Evolutionary conservation across 2,113 vertebrate genomes (phyloP).

Genomic region (Sterna hirundo): DNA sequence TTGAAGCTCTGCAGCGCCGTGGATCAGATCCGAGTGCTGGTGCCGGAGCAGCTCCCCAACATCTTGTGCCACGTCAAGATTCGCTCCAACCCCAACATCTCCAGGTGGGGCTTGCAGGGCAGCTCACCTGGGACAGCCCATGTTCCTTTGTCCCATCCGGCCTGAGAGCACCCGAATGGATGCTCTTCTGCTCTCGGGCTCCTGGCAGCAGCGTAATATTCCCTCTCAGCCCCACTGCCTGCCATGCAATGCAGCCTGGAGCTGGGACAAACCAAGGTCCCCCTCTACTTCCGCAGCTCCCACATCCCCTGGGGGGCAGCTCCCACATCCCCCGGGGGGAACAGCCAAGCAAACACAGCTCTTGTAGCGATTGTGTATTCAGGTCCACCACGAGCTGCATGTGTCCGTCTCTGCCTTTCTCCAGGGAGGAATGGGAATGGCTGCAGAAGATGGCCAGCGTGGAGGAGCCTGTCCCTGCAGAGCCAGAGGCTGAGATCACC

Average conservation of each 20-base stretch:
- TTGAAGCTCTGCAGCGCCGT: conserved; percentile 90
- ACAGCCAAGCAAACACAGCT: background rate
- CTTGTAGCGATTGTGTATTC: rapidly evolving
- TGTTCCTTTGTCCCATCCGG: background rate
- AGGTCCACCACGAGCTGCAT: rapidly evolving
- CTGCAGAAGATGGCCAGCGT: conserved; percentile 79
- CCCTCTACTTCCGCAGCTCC: background rate
- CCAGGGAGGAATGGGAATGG: conserved; percentile 92
- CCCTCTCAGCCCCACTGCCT: background rate
- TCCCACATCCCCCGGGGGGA: background rate
- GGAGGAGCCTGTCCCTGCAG: conserved; percentile 74
- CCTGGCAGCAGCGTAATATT: rapidly evolving
- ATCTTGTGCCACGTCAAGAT: conserved; percentile 89
- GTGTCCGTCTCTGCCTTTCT: background rate
- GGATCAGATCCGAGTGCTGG: conserved; percentile 89
- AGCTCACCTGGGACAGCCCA: background rate
- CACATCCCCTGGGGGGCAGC: background rate
- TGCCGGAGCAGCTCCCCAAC: conserved; percentile 87
- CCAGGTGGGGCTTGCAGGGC: conserved; percentile 74
- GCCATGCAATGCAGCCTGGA: background rate
- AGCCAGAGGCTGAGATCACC: conserved; percentile 73
- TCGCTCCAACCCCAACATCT: conserved; percentile 87
- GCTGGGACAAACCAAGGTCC: background rate
- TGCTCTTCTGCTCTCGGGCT: background rate
- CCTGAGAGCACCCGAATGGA: background rate